Base-by-base conservation (phyloP, 2,113 vertebrate species). In the Heloderma charlesbogerti region DNA sequence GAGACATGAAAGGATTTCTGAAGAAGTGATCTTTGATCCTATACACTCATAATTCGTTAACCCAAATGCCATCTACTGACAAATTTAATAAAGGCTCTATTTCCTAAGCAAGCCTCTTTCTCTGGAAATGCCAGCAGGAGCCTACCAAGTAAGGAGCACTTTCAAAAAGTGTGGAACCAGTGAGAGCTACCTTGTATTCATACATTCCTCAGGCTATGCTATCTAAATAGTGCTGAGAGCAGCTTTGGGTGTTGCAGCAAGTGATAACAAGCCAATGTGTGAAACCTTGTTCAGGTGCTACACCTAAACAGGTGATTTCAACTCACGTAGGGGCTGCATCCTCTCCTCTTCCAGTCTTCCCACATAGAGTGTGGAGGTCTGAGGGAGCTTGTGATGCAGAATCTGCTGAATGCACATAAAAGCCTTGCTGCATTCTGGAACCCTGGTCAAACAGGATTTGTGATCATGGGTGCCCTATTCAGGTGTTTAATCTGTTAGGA, bases 41-140 rank as follows among this genome's bases (percentile, higher is more conserved):
- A 31, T 67, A 29, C 45, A 40, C 27, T 67, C 45, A 90, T 79
- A 79, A 86, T 90, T 86, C 29, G 51, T 69, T 86, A 43, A 40
- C 60, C 63, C 63, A 86, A 86, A 86, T 79, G 25, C 63, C 48
- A 80, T n/a, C 74, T 86, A 40, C 74, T 71, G n/a, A 57, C 83
- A 69, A 43, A 72, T 57, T 57, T 60, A 86, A 72, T 74, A 25
- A 90, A 71, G 48, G 37, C 48, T n/a, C 29, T 81, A 60, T 91
- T 81, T 51, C 78, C 25, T 72, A 57, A 51, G 40, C 72, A 85
- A 51, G 31, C 20, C 74, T 84, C 69, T 22, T 9, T 45, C 4
- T 40, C 20, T n/a, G 60, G 29, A 69, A 40, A 79, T 69, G 63
- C 51, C 45, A 80, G 27, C 45, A 80, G 27, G 4, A 86, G n/a